phyloP scores from a whole-genome alignment of 2,113 vertebrate genomes.

The Brachypteracias leptosomus region DNA sequence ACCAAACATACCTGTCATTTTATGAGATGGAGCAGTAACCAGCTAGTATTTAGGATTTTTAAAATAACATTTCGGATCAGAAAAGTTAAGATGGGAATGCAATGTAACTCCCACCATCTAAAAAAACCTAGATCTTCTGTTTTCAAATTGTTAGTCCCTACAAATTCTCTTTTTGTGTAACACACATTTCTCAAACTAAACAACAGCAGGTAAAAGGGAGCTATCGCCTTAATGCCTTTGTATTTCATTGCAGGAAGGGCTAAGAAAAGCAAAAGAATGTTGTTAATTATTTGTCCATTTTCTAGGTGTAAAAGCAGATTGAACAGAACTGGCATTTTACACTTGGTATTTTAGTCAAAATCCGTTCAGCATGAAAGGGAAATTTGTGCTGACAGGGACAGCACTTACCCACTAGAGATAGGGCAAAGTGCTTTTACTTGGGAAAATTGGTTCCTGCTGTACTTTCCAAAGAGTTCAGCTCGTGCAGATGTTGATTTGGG shows the following conservation, averaged over 20 bases:
- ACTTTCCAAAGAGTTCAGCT: neutral
- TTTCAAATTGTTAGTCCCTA: neutral
- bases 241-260: neutral
- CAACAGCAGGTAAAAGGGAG: neutral
- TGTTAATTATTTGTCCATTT: neutral
- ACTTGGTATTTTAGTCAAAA: neutral
- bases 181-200: neutral
- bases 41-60: neutral
- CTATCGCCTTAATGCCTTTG: neutral
- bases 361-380: neutral
- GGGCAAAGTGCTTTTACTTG: neutral
- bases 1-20: neutral
- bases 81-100: neutral
- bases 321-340: neutral
- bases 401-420: neutral
- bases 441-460: neutral
- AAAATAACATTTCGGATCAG: neutral
- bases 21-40: neutral
- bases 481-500: accelerated
- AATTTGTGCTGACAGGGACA: neutral
- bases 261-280: neutral
- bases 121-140: neutral
- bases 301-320: neutral
- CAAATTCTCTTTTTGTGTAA: neutral
- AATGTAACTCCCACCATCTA: neutral